These are phyloP conservation scores for Leptoclinus maculatus DNA, from an alignment of 2,797 vertebrate genomes.

Conservation along the genomic window DNA sequence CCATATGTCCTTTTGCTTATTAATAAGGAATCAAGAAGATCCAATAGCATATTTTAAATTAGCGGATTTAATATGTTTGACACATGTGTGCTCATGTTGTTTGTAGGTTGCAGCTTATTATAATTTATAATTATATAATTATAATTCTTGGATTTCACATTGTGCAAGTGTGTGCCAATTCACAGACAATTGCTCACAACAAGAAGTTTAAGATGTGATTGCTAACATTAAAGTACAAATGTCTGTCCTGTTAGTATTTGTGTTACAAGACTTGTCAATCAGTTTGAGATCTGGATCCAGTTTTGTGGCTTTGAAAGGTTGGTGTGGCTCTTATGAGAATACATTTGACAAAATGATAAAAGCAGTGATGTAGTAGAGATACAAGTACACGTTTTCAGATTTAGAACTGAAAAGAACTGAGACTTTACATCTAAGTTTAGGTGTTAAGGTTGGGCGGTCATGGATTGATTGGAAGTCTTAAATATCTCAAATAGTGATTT, in stretches of 20 bases:
- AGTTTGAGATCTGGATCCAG: not conserved
- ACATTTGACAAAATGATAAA: not conserved
- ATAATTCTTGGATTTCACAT: not conserved
- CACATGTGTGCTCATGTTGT: slow-evolving; percentile 5
- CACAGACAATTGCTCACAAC: not conserved
- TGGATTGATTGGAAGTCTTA: not conserved
- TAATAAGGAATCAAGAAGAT: not conserved
- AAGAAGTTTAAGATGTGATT: slow-evolving; percentile 1
- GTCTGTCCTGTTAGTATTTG: not conserved
- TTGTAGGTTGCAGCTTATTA: not conserved
- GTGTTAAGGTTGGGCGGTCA: not conserved
- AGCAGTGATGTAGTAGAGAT: not conserved
- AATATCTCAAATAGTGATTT: not conserved
- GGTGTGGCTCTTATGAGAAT: not conserved
- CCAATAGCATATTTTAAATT: not conserved
- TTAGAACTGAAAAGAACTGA: not conserved
- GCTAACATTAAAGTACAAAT: not conserved
- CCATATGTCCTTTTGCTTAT: not conserved
- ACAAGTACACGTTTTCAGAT: not conserved
- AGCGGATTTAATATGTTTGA: slow-evolving; percentile 7
- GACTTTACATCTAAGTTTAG: not conserved
- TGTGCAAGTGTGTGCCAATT: slow-evolving; percentile 5
- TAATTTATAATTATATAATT: slow-evolving; percentile 3
- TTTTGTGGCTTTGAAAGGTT: not conserved
- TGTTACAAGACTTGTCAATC: not conserved